phyloP scores from a whole-genome alignment of 2,113 vertebrate genomes.

The Marcusenius ussheri region DNA sequence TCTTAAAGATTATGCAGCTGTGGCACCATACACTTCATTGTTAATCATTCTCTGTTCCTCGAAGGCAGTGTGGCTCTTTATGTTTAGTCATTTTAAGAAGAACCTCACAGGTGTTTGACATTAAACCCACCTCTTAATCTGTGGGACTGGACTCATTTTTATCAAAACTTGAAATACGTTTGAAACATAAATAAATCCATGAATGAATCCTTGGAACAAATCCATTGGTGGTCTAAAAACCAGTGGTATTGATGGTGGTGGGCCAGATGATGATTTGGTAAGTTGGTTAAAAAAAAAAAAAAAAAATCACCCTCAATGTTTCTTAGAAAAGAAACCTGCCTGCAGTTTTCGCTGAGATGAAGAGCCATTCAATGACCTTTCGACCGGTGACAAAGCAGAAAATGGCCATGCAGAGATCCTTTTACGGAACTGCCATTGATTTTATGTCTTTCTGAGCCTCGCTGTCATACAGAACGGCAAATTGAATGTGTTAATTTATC shows the following conservation, averaged over 20 bases:
- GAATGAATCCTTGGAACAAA: background rate
- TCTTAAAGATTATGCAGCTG: background rate
- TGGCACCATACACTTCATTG: background rate
- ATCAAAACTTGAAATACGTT: background rate
- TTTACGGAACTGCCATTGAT: background rate
- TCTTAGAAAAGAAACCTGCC: background rate
- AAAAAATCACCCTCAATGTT: background rate
- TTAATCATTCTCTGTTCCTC: background rate
- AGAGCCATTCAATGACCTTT: background rate
- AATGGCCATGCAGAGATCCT: background rate
- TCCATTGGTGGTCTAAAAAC: background rate
- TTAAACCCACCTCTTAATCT: background rate
- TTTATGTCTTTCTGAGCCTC: background rate
- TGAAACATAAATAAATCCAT: background rate
- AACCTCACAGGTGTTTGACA: background rate
- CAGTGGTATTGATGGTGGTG: background rate
- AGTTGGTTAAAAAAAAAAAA: background rate
- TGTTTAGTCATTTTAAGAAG: background rate
- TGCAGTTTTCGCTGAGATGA: background rate
- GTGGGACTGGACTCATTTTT: background rate
- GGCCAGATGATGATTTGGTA: background rate
- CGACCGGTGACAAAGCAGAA: conserved; percentile 3
- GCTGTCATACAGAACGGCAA: background rate
- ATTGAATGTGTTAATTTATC: background rate
- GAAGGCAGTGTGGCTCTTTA: background rate